A percentile compares a stretch with the other conserved stretches of the same genome.
Evolutionary conservation across 2,888 invertebrate genomes (phyloP).

Genomic region (Carpatolechia fugitivella): DNA sequence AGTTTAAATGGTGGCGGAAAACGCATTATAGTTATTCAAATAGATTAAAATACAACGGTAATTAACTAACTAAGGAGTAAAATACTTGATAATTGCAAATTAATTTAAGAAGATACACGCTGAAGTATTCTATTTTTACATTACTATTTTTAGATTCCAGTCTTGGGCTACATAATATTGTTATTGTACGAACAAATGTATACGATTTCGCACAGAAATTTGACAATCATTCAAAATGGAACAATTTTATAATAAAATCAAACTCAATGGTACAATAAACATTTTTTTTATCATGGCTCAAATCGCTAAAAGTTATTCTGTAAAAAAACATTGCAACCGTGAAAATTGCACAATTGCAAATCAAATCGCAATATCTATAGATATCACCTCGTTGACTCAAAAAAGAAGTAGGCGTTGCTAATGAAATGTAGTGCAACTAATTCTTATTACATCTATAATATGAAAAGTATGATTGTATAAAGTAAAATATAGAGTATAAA

Average conservation of each 20-base stretch:
- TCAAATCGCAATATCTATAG: slow-evolving; percentile 1
- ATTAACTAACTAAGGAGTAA: neutral
- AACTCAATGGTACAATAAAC: no score
- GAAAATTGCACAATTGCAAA: neutral
- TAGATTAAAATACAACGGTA: neutral
- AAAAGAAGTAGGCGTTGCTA: slow-evolving; percentile 10
- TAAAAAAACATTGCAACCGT: slow-evolving; percentile 2
- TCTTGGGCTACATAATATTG: no score
- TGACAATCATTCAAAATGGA: no score
- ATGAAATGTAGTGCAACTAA: slow-evolving; percentile 15
- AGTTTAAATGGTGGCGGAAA: neutral
- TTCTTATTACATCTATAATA: slow-evolving; percentile 5
- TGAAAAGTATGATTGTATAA: slow-evolving; percentile 4
- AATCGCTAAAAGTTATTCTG: no score
- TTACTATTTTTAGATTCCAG: no score
- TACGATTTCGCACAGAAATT: no score
- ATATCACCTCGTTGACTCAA: slow-evolving; percentile 3
- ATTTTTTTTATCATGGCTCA: no score
- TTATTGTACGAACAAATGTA: no score
- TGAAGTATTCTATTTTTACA: no score
- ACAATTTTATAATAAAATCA: no score
- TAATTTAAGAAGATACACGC: no score
- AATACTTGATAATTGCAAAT: no score
- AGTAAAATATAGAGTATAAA: slow-evolving; percentile 24
- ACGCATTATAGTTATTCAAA: neutral